Evolutionary conservation across 2,888 invertebrate genomes (phyloP).

Genomic region (Mesodorylaimus sp.): DNA sequence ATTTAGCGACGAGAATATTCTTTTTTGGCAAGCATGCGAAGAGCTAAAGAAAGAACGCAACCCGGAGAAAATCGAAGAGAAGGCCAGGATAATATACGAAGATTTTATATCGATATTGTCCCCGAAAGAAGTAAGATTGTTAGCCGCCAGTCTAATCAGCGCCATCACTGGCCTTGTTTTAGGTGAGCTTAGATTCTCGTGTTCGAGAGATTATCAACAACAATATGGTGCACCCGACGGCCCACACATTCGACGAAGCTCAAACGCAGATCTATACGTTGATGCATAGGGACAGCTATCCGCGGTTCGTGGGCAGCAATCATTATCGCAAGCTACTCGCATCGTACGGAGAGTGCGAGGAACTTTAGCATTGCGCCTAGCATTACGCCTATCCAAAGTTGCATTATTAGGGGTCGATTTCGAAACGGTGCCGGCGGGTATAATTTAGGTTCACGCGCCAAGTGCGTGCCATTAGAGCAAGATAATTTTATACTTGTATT

Average conservation of each 20-base stretch:
- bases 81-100: constrained; percentile 92
- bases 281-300: constrained; percentile 99
- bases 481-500: too few relatives aligned
- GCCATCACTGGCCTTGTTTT: constrained; percentile 24
- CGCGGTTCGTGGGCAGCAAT: constrained; percentile 81
- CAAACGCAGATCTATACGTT: constrained; percentile 98
- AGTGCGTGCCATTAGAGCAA: too few relatives aligned
- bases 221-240: constrained; percentile 91
- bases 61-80: constrained; percentile 81
- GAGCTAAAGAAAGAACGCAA: constrained; percentile 82
- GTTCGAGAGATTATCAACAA: constrained; percentile 93
- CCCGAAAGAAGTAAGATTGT: constrained; percentile 86
- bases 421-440: too few relatives aligned
- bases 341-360: background rate
- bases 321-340: constrained; percentile 57
- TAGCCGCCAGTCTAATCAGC: background rate
- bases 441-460: too few relatives aligned
- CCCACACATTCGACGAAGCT: constrained; percentile 95
- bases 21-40: constrained; percentile 95
- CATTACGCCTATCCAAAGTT: too few relatives aligned
- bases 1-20: constrained; percentile 95
- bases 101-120: constrained; percentile 98
- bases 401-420: too few relatives aligned
- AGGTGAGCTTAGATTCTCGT: constrained; percentile 91
- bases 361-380: background rate